A percentile compares a stretch with the other conserved stretches of the same genome.
phyloP scores from a whole-genome alignment of 2,888 invertebrate genomes.

The Iphiclides podalirius region DNA sequence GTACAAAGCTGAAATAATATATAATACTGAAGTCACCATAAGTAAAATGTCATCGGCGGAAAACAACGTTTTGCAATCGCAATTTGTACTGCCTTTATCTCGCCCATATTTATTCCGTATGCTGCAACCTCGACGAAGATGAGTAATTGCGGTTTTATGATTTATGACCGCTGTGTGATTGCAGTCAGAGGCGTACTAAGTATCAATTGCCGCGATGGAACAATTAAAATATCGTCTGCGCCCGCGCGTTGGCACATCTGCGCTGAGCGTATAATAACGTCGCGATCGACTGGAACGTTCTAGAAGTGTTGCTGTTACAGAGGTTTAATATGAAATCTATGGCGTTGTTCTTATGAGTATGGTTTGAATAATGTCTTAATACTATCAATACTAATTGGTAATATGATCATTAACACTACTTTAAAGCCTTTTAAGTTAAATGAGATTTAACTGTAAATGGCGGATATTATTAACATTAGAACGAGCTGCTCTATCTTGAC shows the following conservation, averaged over 20 bases:
- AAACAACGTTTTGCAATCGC: neutral
- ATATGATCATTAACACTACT: too few relatives aligned
- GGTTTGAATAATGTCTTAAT: too few relatives aligned
- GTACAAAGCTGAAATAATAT: too few relatives aligned
- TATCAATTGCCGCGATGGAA: conserved; percentile 2
- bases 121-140: conserved; percentile 1
- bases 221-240: conserved; percentile 19
- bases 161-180: conserved; percentile 14
- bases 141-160: conserved; percentile 22
- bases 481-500: too few relatives aligned
- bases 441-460: too few relatives aligned
- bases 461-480: too few relatives aligned
- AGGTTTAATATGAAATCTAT: too few relatives aligned
- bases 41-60: too few relatives aligned
- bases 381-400: too few relatives aligned
- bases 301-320: neutral
- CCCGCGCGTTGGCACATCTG: conserved; percentile 4
- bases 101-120: conserved; percentile 2
- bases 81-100: conserved; percentile 1
- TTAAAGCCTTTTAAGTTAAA: too few relatives aligned
- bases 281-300: conserved; percentile 10
- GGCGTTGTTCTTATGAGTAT: too few relatives aligned
- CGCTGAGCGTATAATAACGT: neutral
- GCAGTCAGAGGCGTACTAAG: conserved; percentile 12
- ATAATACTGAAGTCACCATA: too few relatives aligned